Conservation (phyloP, 2,888 invertebrate species). For the Diarsia mendica region DNA sequence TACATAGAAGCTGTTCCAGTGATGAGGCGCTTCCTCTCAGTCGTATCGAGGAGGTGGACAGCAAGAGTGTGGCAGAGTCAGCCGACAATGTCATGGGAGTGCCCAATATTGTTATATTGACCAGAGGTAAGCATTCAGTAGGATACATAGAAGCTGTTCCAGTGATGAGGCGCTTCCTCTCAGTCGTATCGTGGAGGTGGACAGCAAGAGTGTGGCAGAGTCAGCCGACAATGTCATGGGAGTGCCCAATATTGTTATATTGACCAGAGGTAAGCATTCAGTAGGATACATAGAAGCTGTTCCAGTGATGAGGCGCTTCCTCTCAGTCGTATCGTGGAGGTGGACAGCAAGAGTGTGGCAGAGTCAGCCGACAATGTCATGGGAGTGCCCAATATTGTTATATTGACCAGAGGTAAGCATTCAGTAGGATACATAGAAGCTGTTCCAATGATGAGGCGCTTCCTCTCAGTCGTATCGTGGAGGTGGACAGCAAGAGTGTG, state of each 20-base stretch:
- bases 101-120: constrained; percentile 80
- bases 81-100: constrained; percentile 78
- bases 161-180: constrained; percentile 85
- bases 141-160: constrained; percentile 75
- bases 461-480: constrained; percentile 80
- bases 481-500: constrained; percentile 68
- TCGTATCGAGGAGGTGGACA: constrained; percentile 76
- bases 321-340: constrained; percentile 78
- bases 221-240: constrained; percentile 77
- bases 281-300: constrained; percentile 66
- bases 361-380: constrained; percentile 74
- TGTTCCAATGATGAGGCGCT: constrained; percentile 85
- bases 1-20: constrained; percentile 74
- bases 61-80: constrained; percentile 65
- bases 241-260: constrained; percentile 79
- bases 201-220: constrained; percentile 64
- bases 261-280: constrained; percentile 77
- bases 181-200: constrained; percentile 78
- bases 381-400: constrained; percentile 80
- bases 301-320: constrained; percentile 86
- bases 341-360: constrained; percentile 66
- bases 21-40: constrained; percentile 84
- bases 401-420: constrained; percentile 78
- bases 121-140: constrained; percentile 74
- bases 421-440: no score